Conservation (phyloP, 2,888 invertebrate genomes). For the Trilocha varians region DNA sequence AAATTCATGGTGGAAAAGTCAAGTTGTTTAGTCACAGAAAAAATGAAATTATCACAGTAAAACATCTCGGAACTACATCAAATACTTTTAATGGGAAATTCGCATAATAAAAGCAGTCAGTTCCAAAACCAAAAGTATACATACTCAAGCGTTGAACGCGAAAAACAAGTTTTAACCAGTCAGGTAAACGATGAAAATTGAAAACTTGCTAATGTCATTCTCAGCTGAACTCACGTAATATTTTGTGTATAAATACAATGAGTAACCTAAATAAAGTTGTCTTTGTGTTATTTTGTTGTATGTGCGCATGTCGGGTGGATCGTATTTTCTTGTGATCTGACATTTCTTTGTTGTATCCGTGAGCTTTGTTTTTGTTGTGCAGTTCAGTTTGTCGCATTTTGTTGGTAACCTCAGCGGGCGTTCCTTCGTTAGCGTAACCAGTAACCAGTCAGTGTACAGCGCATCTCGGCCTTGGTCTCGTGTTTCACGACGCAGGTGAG, state of each 20-base stretch:
- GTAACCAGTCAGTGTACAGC: constrained; percentile 75
- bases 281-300: constrained; percentile 23
- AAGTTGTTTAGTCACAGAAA: constrained; percentile 23
- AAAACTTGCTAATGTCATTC: constrained; percentile 72
- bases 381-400: constrained; percentile 74
- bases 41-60: constrained; percentile 19
- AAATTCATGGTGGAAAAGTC: constrained; percentile 34
- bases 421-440: constrained; percentile 73
- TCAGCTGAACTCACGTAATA: constrained; percentile 66
- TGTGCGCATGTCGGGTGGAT: constrained; percentile 14
- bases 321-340: constrained; percentile 17
- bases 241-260: constrained; percentile 33
- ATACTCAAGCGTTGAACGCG: constrained; percentile 41
- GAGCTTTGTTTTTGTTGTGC: constrained; percentile 22
- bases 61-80: constrained; percentile 19
- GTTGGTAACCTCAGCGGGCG: constrained; percentile 75
- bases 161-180: constrained; percentile 58
- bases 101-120: constrained; percentile 46
- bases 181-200: constrained; percentile 60
- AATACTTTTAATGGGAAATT: constrained; percentile 64
- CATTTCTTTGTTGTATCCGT: constrained; percentile 29
- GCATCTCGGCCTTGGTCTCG: constrained; percentile 78
- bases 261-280: constrained; percentile 26
- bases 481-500: constrained; percentile 77
- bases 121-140: constrained; percentile 42